phyloP scores from a whole-genome alignment of 2,888 invertebrate species.

The Lamproptera curius region DNA sequence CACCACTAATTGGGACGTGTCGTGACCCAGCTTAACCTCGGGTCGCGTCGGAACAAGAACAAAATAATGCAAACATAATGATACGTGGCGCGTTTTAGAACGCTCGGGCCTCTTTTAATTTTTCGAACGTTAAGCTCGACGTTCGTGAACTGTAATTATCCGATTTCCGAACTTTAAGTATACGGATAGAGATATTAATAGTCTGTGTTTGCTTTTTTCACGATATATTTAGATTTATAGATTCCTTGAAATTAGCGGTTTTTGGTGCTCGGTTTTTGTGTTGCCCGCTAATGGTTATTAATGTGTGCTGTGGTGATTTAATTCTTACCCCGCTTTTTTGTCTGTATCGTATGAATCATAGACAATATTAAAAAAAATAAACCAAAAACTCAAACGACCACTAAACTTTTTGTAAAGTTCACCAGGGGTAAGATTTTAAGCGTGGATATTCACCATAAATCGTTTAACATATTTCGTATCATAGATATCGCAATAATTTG shows the following conservation, averaged over 20 bases:
- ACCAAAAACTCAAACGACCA: too few relatives aligned
- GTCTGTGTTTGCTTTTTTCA: slow-evolving; percentile 66
- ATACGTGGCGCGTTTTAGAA: slow-evolving; percentile 57
- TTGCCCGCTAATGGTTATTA: slow-evolving; percentile 61
- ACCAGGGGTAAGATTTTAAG: too few relatives aligned
- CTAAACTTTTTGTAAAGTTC: too few relatives aligned
- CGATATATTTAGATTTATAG: slow-evolving; percentile 71
- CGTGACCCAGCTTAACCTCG: slow-evolving; percentile 75
- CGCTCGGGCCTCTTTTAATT: slow-evolving; percentile 63
- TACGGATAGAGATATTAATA: slow-evolving; percentile 77
- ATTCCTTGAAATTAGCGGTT: slow-evolving; percentile 67
- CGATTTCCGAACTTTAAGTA: slow-evolving; percentile 66
- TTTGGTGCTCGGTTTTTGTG: slow-evolving; percentile 55
- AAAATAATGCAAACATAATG: slow-evolving; percentile 74
- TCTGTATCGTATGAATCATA: background rate
- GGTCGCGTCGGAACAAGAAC: slow-evolving; percentile 61
- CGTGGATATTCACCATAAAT: slow-evolving; percentile 61
- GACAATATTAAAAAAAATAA: slow-evolving; percentile 20
- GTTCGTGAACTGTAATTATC: slow-evolving; percentile 69
- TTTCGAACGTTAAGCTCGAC: slow-evolving; percentile 60
- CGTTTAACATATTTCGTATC: slow-evolving; percentile 69
- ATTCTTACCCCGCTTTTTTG: slow-evolving; percentile 13
- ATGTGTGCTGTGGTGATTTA: slow-evolving; percentile 49
- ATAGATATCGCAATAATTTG: slow-evolving; percentile 49
- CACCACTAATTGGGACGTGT: slow-evolving; percentile 74